Evolutionary conservation across 2,797 vertebrate genomes (phyloP).

Genomic region (Apogon hyalosoma): DNA sequence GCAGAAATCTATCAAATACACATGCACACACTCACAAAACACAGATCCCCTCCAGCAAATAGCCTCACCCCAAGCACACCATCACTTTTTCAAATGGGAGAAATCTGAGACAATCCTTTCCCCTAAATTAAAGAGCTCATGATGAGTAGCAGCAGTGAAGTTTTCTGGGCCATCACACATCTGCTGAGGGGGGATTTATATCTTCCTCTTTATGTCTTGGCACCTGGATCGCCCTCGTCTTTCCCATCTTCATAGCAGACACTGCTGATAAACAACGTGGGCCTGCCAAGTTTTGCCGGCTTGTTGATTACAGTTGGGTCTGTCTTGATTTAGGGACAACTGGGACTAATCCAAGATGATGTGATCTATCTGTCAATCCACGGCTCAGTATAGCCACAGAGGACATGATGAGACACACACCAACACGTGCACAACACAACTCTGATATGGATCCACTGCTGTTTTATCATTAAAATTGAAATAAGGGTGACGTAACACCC

Average conservation of each 20-base stretch:
- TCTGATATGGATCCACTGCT: too few relatives aligned
- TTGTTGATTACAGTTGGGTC: constrained; percentile 74
- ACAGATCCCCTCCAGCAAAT: not conserved
- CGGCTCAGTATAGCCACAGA: constrained; percentile 39
- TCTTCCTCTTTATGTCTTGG: constrained; percentile 77
- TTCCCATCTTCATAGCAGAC: constrained; percentile 60
- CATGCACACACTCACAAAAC: not conserved
- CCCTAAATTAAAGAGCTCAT: constrained; percentile 64
- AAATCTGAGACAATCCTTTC: constrained; percentile 43
- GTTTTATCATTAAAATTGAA: too few relatives aligned
- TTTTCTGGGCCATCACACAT: constrained; percentile 63
- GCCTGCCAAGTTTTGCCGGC: constrained; percentile 71
- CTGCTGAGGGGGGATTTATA: constrained; percentile 72
- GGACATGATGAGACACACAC: constrained; percentile 15
- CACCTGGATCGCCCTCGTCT: constrained; percentile 54
- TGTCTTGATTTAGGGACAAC: constrained; percentile 68
- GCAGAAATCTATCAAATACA: not conserved
- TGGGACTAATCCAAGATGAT: constrained; percentile 71
- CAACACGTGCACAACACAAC: not conserved
- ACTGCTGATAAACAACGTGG: constrained; percentile 72
- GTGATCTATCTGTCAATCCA: constrained; percentile 68
- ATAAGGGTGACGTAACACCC: too few relatives aligned
- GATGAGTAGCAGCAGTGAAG: constrained; percentile 38
- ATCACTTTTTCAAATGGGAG: constrained; percentile 12
- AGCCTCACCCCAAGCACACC: not conserved